These are phyloP conservation scores for Lycophotia porphyrea DNA, from an alignment of 2,888 invertebrate genomes.

Conservation along the genomic window DNA sequence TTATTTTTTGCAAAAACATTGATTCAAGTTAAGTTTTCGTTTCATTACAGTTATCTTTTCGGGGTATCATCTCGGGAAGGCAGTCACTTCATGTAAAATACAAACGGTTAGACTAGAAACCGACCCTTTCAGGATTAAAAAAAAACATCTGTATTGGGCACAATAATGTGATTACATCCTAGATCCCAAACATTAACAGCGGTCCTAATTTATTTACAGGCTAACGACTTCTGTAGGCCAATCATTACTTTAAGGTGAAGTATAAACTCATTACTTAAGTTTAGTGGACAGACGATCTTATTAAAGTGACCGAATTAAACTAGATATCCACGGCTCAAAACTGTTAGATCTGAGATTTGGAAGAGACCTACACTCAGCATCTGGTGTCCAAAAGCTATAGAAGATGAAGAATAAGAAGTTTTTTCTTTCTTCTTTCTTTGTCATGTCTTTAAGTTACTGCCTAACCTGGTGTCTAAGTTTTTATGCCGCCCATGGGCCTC, in stretches of 20 bases:
- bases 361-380: neutral
- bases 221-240: slow-evolving; percentile 66
- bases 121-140: neutral
- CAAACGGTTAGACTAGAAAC: neutral
- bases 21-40: neutral
- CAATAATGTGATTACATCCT: slow-evolving; percentile 47
- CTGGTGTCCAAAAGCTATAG: neutral
- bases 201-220: slow-evolving; percentile 72
- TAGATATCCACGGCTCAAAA: neutral
- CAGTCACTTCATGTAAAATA: neutral
- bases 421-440: too few relatives aligned
- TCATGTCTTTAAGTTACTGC: too few relatives aligned
- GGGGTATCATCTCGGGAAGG: neutral
- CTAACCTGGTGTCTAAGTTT: too few relatives aligned
- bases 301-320: neutral
- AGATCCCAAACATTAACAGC: slow-evolving; percentile 71
- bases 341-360: neutral
- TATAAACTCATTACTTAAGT: neutral
- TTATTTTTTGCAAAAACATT: neutral
- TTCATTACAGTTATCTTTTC: neutral
- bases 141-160: neutral
- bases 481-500: too few relatives aligned
- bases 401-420: neutral
- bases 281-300: neutral
- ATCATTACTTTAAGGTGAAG: slow-evolving; percentile 64